Percentiles rank a stretch among this genome's conserved stretches.
Evolutionary conservation across 2,888 invertebrate genomes (phyloP).

Genomic region (Brachyptera putata): DNA sequence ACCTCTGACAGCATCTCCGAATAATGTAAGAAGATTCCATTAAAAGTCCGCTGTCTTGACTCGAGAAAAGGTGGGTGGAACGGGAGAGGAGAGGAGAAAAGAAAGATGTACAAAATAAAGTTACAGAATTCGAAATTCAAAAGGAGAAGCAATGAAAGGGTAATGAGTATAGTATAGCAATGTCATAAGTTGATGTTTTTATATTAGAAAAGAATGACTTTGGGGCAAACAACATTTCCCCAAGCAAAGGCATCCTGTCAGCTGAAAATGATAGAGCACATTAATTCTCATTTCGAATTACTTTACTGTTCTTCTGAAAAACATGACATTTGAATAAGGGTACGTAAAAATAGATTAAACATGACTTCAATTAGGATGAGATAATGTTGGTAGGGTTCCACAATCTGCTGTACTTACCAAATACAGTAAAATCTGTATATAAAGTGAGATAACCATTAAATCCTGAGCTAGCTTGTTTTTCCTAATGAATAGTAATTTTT

Average conservation of each 20-base stretch:
- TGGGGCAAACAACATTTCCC: not conserved
- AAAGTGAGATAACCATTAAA: not conserved
- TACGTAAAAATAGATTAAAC: not conserved
- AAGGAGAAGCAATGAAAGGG: constrained; percentile 10
- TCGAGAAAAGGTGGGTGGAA: not conserved
- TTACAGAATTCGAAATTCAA: constrained; percentile 8
- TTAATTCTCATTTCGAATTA: not conserved
- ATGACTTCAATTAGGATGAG: not conserved
- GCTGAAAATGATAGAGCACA: constrained; percentile 5
- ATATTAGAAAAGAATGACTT: not conserved
- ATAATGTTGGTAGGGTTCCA: not conserved
- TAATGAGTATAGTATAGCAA: not conserved
- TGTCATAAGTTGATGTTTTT: not conserved
- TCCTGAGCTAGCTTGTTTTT: not conserved
- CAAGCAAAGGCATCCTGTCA: not conserved
- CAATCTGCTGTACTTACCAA: not conserved
- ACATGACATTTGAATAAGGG: not conserved
- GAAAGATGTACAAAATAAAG: constrained; percentile 9
- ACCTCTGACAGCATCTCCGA: constrained; percentile 1
- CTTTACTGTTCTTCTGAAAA: not conserved
- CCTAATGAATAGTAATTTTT: constrained; percentile 13
- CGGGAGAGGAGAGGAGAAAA: not conserved
- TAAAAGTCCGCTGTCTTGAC: constrained; percentile 6
- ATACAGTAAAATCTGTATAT: not conserved
- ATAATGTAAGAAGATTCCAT: constrained; percentile 13